Evolutionary conservation across 1,140 invertebrate genomes (phyloP), one percentile per base, ranked within the genome.

Genomic region (Seison nebaliae): DNA sequence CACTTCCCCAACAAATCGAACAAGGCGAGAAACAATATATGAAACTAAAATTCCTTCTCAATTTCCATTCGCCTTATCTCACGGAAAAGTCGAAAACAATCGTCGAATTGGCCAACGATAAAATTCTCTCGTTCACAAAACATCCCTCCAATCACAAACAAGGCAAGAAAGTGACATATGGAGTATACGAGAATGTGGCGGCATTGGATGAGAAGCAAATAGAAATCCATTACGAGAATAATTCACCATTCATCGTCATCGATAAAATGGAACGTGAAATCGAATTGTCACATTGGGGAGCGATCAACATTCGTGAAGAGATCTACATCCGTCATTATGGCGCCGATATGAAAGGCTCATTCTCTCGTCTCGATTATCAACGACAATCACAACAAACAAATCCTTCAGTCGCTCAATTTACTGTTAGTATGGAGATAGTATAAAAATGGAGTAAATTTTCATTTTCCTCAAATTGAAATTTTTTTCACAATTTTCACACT

Each of bases 281-380:
- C 49, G 86, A 98, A 61, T 68, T 98, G 1, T 96, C 86, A 0
- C 86, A 94, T 54, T 98, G 91, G 91, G 88, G 88, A 12, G 93
- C 93, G 49, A 83, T 98, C 54, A 84, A 86, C 44, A 67, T 98
- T 3, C 81, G 94, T 53, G 88, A 98, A 53, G 70, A 71, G 1
- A 70, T 94, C 51, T 76, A 93, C 51, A 63, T 96, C 43, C 54
- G 71, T 14, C 86, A 98, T 51, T 73, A 73, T 35, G 91, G 91
- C 18, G 86, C 91, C 8, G 66, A 70, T 43, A 57, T 98, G 0
- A 55, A 88, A 77, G 84, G 84, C 4, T 69, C 79, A n/a, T 93
- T 93, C 54, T 91, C 83, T 9, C 49, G 70, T 39, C 88, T 86
- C 59, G 84, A 94, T 53, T 93, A 81, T 50, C 74, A 31, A 70